Percentiles rank a stretch among this genome's conserved stretches.
Evolutionary conservation across 2,888 invertebrate species (phyloP).

Genomic region (Hypomecis punctinalis): DNA sequence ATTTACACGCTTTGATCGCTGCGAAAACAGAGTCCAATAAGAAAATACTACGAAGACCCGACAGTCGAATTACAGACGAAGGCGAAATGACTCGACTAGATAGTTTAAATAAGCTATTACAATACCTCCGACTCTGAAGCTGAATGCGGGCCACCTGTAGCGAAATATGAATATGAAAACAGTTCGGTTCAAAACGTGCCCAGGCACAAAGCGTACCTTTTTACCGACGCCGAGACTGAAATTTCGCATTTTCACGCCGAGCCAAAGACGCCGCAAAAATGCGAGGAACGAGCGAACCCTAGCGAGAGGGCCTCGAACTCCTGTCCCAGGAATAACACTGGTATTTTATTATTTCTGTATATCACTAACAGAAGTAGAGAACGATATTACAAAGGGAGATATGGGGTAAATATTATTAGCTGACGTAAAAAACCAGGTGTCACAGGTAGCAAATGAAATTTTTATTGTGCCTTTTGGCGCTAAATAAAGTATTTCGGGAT

Average conservation of each 20-base stretch:
- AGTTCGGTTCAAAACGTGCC: constrained; percentile 57
- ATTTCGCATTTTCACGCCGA: constrained; percentile 63
- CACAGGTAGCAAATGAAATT: constrained; percentile 44
- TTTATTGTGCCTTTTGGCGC: constrained; percentile 44
- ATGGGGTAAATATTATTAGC: constrained; percentile 37
- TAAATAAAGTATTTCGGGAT: constrained; percentile 40
- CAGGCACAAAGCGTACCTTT: constrained; percentile 66
- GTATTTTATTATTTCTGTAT: constrained; percentile 45
- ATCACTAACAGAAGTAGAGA: constrained; percentile 25
- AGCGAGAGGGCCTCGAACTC: constrained; percentile 44
- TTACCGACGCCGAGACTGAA: constrained; percentile 60
- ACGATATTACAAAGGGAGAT: constrained; percentile 29
- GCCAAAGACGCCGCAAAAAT: constrained; percentile 69
- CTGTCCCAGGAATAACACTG: constrained; percentile 54
- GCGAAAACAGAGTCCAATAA: constrained; percentile 8
- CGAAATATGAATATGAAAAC: constrained; percentile 57
- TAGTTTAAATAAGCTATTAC: constrained; percentile 42
- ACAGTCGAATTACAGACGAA: constrained; percentile 4
- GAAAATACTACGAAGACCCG: not conserved
- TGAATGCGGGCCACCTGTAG: constrained; percentile 65
- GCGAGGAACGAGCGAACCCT: constrained; percentile 58
- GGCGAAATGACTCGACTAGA: constrained; percentile 32
- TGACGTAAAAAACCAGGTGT: constrained; percentile 41
- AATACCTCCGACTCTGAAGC: constrained; percentile 38
- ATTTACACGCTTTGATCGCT: constrained; percentile 40